phyloP scores from a whole-genome alignment of 2,797 vertebrate species.

The Tamandua tetradactyla region DNA sequence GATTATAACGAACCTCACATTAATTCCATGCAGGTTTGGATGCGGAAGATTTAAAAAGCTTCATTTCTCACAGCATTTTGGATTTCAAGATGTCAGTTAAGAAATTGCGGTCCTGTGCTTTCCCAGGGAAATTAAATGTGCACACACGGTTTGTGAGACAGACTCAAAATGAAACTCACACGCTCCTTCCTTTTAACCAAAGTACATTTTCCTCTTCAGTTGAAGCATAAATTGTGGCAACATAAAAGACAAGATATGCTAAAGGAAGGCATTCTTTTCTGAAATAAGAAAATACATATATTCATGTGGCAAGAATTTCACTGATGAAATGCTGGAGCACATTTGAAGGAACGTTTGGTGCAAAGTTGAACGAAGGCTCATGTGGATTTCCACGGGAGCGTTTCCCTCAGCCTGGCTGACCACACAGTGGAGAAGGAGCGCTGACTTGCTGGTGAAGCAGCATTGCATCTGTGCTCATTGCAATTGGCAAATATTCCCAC shows the following conservation, averaged over 20 bases:
- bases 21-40: neutral
- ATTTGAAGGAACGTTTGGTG: neutral
- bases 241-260: neutral
- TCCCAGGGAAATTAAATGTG: neutral
- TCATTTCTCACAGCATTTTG: neutral
- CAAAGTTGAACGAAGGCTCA: too few relatives aligned
- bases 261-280: neutral
- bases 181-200: neutral
- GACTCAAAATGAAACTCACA: neutral
- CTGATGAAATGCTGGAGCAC: neutral
- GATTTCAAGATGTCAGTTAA: neutral
- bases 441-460: neutral
- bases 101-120: neutral
- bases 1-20: accelerated
- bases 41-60: neutral
- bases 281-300: neutral
- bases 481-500: neutral
- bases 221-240: accelerated
- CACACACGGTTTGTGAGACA: neutral
- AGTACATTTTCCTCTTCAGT: neutral
- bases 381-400: neutral
- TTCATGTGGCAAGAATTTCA: neutral
- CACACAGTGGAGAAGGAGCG: accelerated
- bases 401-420: neutral
- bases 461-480: neutral